Evolutionary conservation across 2,888 invertebrate genomes (phyloP).

Genomic region (Ennomos fuscantarius): DNA sequence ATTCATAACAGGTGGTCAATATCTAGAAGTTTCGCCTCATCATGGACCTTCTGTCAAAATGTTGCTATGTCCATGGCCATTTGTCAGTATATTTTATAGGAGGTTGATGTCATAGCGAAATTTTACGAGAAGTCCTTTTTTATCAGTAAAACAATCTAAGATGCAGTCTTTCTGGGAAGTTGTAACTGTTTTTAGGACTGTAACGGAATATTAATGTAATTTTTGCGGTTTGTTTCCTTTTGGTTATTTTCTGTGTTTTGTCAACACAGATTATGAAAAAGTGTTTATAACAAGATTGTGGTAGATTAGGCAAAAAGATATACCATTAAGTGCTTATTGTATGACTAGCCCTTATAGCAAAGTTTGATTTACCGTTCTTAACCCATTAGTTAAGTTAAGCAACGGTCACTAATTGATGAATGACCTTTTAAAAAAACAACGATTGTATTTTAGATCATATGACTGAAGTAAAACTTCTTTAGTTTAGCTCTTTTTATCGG

Average conservation of each 20-base stretch:
- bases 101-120: conserved; percentile 39
- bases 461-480: too few relatives aligned
- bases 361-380: too few relatives aligned
- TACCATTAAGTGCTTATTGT: too few relatives aligned
- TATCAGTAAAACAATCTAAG: conserved; percentile 39
- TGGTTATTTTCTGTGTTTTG: conserved; percentile 16
- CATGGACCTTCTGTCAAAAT: conserved; percentile 55
- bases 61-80: conserved; percentile 34
- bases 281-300: too few relatives aligned
- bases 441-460: too few relatives aligned
- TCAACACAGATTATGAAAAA: too few relatives aligned
- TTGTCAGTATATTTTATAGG: conserved; percentile 40
- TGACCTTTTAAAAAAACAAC: too few relatives aligned
- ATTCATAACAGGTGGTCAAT: conserved; percentile 81
- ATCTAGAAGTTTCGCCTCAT: conserved; percentile 51
- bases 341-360: too few relatives aligned
- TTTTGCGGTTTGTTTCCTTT: conserved; percentile 14
- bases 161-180: conserved; percentile 42
- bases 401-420: too few relatives aligned
- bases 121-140: conserved; percentile 38
- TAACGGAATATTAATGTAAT: conserved; percentile 32
- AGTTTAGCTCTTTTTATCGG: too few relatives aligned
- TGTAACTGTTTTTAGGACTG: conserved; percentile 37
- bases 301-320: too few relatives aligned
- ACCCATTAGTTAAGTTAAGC: too few relatives aligned